Percentiles rank a stretch among this genome's conserved stretches.
phyloP scores from a whole-genome alignment of 2,888 invertebrate genomes.

The Perdita meconis region DNA sequence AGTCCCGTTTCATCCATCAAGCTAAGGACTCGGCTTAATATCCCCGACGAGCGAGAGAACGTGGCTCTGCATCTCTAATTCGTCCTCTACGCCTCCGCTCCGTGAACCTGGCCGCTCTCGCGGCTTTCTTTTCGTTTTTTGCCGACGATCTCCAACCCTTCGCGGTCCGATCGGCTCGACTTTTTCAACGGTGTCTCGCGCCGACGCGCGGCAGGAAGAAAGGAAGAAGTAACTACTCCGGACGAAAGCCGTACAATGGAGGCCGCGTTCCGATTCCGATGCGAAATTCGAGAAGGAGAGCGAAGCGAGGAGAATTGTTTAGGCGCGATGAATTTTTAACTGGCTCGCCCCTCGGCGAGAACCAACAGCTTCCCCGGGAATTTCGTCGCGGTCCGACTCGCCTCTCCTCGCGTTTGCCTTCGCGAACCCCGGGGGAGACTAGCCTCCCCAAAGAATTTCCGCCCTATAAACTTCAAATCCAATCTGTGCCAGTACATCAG shows the following conservation, averaged over 20 bases:
- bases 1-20: slow-evolving; percentile 75
- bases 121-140: slow-evolving; percentile 18
- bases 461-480: slow-evolving; percentile 83
- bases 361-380: slow-evolving; percentile 40
- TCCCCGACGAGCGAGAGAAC: slow-evolving; percentile 68
- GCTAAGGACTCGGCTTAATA: slow-evolving; percentile 74
- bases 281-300: slow-evolving; percentile 7
- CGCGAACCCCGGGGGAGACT: slow-evolving; percentile 39
- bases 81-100: slow-evolving; percentile 63
- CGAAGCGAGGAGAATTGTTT: slow-evolving; percentile 42
- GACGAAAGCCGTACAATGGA: too few species aligned
- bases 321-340: slow-evolving; percentile 56
- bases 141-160: slow-evolving; percentile 42
- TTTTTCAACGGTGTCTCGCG: background rate
- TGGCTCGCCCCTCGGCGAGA: slow-evolving; percentile 16
- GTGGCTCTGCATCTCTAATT: slow-evolving; percentile 75
- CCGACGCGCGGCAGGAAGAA: slow-evolving; percentile 2
- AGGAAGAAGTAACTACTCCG: too few species aligned
- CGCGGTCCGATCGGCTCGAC: background rate
- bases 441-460: slow-evolving; percentile 76
- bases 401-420: slow-evolving; percentile 33
- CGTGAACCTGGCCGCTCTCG: slow-evolving; percentile 12
- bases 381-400: slow-evolving; percentile 41
- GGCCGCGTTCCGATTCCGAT: background rate
- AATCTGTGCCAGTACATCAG: slow-evolving; percentile 82